Evolutionary conservation across 2,888 invertebrate genomes (phyloP), one percentile per base, ranked within the genome.

Genomic region (Phaedon cochleariae): DNA sequence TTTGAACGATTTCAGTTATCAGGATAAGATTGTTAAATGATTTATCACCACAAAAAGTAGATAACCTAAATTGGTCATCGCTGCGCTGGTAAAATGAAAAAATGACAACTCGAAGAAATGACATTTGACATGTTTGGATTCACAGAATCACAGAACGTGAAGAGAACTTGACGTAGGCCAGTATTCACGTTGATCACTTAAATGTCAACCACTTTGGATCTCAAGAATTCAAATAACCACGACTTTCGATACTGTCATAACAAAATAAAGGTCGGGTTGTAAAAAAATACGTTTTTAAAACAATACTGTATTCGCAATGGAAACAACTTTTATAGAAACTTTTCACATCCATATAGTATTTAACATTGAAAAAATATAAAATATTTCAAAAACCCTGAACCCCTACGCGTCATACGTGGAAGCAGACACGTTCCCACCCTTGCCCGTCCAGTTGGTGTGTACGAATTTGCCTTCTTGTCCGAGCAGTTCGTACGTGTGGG

Each of bases 401-500:
- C 20, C 21, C 84, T 87, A 93, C 64, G 90, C 94, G 80, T 90
- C 88, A 77, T 97, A 97, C 10, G 96, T 95, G 67, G 94, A 92
- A n/a, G 97, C 95, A 1, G 97, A 95, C 3, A 97, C 95, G 79
- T 95, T 94, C 67, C 97, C 97, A 29, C 99, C 99, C 76, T 94
- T 95, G 12, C 99, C 99, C 9, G 98, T 99, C 99, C 99, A 99
- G 85, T 99, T 98, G 69, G 98, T 98, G 84, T 99, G 99, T 2
- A 95, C 89, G 81, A 92, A 98, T 74, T 88, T 89, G 2, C 97
- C 98, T 49, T 97, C 97, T 68, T 92, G 85, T 3, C 87, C 87
- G 60, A 96, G 84, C 60, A 97, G 83, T 85, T 99, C 98, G 80
- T 99, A 99, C 0, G 98, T 99, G 83, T 99, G 99, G 0, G 99